These are phyloP conservation scores for Eulemur mongoz DNA, from an alignment of 2,797 vertebrate genomes.

Conservation along the genomic window DNA sequence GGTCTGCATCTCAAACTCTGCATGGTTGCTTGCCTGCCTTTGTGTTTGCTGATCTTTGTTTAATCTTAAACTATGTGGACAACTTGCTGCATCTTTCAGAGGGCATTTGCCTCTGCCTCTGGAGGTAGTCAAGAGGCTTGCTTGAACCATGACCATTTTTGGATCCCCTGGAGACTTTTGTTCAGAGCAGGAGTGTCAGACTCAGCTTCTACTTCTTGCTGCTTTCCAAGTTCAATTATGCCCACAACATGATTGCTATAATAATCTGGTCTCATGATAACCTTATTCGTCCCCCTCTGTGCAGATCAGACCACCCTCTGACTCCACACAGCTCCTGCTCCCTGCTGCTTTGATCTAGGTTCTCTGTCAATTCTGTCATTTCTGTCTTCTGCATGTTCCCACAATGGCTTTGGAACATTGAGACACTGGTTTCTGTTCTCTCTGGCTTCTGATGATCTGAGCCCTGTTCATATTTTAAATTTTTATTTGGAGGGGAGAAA, in stretches of 20 bases:
- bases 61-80: neutral
- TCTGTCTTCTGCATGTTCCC: neutral
- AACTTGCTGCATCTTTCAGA: neutral
- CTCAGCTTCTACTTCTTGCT: neutral
- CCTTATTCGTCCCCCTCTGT: too few relatives aligned
- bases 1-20: neutral
- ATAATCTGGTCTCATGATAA: neutral
- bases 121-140: neutral
- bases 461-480: neutral
- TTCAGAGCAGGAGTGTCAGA: neutral
- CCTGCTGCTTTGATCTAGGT: neutral
- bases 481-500: neutral
- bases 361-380: neutral
- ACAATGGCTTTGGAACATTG: neutral
- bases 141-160: neutral
- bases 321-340: neutral
- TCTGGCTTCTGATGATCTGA: neutral
- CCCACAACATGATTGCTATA: rapidly evolving
- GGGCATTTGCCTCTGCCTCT: neutral
- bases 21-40: neutral
- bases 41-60: neutral
- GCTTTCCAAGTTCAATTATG: neutral
- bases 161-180: neutral
- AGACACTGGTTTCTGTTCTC: neutral
- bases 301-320: too few relatives aligned